phyloP scores from a whole-genome alignment of 1,140 invertebrate species.

The Diploscapter pachys region DNA sequence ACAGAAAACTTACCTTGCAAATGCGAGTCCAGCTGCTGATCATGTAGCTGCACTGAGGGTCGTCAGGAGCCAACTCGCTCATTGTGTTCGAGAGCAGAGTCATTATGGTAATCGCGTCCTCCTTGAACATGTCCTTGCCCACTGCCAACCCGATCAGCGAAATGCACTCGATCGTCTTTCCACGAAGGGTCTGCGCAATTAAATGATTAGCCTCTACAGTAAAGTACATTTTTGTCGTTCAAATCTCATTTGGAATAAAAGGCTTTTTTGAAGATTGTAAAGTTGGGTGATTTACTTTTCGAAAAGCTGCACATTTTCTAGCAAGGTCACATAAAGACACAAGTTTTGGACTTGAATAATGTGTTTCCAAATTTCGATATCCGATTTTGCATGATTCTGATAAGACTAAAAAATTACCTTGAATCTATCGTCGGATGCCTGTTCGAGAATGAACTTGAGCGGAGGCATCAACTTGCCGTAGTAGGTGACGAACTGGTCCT shows the following conservation, averaged over 20 bases:
- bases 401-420: slow-evolving; percentile 15
- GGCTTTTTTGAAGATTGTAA: no score
- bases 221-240: no score
- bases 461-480: slow-evolving; percentile 78
- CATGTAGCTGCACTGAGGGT: slow-evolving; percentile 87
- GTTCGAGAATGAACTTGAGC: slow-evolving; percentile 93
- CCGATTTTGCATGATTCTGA: no score
- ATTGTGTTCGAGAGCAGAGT: slow-evolving; percentile 25
- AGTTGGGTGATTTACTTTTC: no score
- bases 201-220: no score
- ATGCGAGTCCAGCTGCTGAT: slow-evolving; percentile 98
- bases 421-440: slow-evolving; percentile 68
- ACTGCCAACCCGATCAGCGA: slow-evolving; percentile 96
- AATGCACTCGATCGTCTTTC: slow-evolving; percentile 96
- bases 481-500: slow-evolving; percentile 83
- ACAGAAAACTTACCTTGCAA: slow-evolving; percentile 71
- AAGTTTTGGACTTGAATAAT: no score
- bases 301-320: no score
- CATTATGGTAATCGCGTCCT: slow-evolving; percentile 77
- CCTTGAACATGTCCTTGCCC: slow-evolving; percentile 86
- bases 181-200: slow-evolving; percentile 70
- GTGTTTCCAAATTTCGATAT: no score
- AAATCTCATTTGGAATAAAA: no score
- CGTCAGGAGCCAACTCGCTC: slow-evolving; percentile 73
- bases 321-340: no score